phyloP scores from a whole-genome alignment of 2,888 invertebrate genomes.

The Hipparchia semele region DNA sequence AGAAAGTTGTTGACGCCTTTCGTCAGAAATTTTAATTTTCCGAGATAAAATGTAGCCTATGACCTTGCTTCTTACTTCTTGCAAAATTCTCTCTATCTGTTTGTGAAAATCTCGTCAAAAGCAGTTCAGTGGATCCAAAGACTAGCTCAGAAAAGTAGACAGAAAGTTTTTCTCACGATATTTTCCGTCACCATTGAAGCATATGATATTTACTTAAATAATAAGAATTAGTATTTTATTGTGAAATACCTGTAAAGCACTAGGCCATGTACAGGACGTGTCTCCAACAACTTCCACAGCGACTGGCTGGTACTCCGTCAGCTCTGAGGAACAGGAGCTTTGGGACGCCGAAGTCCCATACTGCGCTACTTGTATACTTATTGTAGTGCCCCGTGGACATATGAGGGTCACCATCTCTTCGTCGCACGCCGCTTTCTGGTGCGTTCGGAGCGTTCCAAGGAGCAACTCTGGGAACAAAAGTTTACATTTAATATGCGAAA shows the following conservation, averaged over 20 bases:
- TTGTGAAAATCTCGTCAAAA: too few relatives aligned
- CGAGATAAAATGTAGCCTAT: too few relatives aligned
- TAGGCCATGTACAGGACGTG: constrained; percentile 89
- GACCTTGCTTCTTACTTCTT: too few relatives aligned
- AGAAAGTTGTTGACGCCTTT: too few relatives aligned
- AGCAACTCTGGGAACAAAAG: constrained; percentile 88
- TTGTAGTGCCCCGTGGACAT: constrained; percentile 96
- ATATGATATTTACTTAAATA: too few relatives aligned
- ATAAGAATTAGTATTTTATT: too few relatives aligned
- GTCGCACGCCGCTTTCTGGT: constrained; percentile 96
- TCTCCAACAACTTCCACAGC: constrained; percentile 83
- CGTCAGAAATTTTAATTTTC: too few relatives aligned
- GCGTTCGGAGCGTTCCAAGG: constrained; percentile 94
- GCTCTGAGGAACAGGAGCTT: constrained; percentile 75
- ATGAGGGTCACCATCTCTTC: constrained; percentile 93
- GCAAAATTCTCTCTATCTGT: too few relatives aligned
- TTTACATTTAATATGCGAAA: constrained; percentile 1
- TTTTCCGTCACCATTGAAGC: too few relatives aligned
- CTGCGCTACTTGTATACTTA: constrained; percentile 95
- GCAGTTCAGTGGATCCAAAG: too few relatives aligned
- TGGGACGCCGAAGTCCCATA: constrained; percentile 88
- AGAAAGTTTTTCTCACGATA: too few relatives aligned
- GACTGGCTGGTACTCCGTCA: constrained; percentile 76
- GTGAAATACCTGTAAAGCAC: constrained; percentile 87
- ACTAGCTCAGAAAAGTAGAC: too few relatives aligned